phyloP scores from a whole-genome alignment of 2,888 invertebrate species.

The Microplitis manilae region DNA sequence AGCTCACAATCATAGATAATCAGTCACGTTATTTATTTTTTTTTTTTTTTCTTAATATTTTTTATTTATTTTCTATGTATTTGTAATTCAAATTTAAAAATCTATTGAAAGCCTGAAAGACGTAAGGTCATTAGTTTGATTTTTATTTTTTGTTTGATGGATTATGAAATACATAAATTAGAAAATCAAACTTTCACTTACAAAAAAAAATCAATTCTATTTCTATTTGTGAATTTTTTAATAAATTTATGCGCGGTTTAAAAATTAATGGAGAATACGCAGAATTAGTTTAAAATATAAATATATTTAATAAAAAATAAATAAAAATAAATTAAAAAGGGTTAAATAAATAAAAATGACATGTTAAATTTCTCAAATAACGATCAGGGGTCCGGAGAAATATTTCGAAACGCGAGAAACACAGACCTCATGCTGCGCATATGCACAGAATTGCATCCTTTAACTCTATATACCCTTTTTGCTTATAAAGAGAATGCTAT shows the following conservation, averaged over 20 bases:
- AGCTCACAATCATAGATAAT: background rate
- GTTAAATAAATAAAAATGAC: conserved; percentile 6
- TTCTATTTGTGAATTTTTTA: too few relatives aligned
- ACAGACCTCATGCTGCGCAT: conserved; percentile 65
- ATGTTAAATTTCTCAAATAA: conserved; percentile 40
- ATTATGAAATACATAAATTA: conserved; percentile 1
- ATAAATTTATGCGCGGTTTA: too few relatives aligned
- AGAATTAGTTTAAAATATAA: background rate
- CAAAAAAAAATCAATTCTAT: too few relatives aligned
- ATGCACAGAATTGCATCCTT: conserved; percentile 30
- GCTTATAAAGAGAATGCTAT: background rate
- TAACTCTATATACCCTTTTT: background rate
- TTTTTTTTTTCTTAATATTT: background rate
- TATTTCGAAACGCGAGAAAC: conserved; percentile 67
- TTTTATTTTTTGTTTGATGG: background rate
- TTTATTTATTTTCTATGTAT: background rate
- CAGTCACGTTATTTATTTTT: background rate
- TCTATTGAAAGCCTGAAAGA: background rate
- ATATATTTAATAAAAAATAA: background rate
- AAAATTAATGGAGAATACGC: background rate
- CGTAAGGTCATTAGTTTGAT: background rate
- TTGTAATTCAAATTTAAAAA: background rate
- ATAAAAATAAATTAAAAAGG: conserved; percentile 25
- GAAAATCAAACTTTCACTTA: background rate
- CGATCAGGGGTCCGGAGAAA: conserved; percentile 55